Evolutionary conservation across 2,888 invertebrate species (phyloP).

Genomic region (Eupithecia subfuscata): DNA sequence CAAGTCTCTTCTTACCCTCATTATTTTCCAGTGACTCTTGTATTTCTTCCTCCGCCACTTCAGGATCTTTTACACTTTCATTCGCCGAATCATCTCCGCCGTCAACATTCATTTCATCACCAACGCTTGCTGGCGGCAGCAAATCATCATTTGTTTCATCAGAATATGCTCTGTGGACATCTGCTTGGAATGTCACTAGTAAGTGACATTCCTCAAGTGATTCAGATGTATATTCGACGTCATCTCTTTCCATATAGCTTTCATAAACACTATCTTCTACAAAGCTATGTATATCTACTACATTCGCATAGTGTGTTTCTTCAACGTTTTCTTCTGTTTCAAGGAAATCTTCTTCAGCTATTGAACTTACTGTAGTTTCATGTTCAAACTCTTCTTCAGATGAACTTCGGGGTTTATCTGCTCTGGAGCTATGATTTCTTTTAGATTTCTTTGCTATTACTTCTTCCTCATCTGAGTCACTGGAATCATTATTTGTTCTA

Average conservation of each 20-base stretch:
- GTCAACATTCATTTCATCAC: not conserved
- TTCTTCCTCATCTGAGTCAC: not conserved
- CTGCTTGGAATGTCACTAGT: constrained; percentile 12
- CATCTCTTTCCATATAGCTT: not conserved
- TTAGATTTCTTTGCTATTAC: constrained; percentile 9
- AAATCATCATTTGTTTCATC: not conserved
- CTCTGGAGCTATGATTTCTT: not conserved
- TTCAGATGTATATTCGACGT: not conserved
- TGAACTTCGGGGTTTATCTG: not conserved
- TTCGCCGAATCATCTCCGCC: not conserved
- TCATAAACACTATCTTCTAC: not conserved
- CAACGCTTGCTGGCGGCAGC: not conserved
- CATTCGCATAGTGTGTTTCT: no score
- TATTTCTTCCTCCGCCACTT: not conserved
- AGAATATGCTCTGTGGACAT: constrained; percentile 15
- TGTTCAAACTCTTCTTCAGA: not conserved
- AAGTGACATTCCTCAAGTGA: not conserved
- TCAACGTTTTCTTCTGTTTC: no score
- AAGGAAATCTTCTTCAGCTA: not conserved
- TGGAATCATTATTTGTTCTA: not conserved
- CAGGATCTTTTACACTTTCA: not conserved
- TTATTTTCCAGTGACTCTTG: not conserved
- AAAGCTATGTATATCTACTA: no score
- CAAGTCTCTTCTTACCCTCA: not conserved
- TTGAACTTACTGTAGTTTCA: not conserved